Evolutionary conservation across 2,797 vertebrate genomes (phyloP), one percentile per base, ranked within the genome.

Genomic region (Danionella dracula): DNA sequence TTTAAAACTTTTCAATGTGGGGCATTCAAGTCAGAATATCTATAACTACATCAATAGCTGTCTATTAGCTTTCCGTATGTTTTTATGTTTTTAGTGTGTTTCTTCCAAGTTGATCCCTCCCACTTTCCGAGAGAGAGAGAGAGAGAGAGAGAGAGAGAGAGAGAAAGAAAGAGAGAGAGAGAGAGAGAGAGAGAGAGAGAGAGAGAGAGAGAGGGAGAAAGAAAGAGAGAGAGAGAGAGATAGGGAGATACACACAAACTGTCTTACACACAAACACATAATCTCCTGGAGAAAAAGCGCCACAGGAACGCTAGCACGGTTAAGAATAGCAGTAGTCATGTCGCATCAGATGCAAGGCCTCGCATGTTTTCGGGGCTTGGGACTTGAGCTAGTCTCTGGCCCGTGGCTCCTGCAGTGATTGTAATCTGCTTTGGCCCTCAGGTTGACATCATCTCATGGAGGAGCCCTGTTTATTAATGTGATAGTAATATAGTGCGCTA

Each of bases 281-380:
- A n/a, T n/a, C n/a, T 27, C 51, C 56, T 59, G 48, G 32, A 46
- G 38, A 54, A 68, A 58, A 40, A 73, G 80, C 79, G 80, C 84
- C 78, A 75, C 78, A 74, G 76, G 80, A 67, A 69, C 75, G 78
- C 75, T n/a, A n/a, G n/a, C n/a, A 79, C 56, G 84, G 83, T 84
- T 85, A 87, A 86, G 86, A 88, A 86, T 84, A 87, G 85, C 84
- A 76, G 81, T 85, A 84, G 86, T 82, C 83, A 81, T 87, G 86
- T 88, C 86, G 85, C 85, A 84, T 87, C 77, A 77, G 80, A 87
- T 84, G 85, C 81, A 73, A 72, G 76, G 64, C 74, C 74, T 76
- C 68, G 42, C 63, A 46, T 61, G 68, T 81, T 82, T 76, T 50
- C 73, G 74, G 81, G 79, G 71, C 21, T 56, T 50, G 74, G 82